Evolutionary conservation across 2,113 vertebrate species (phyloP), one percentile per base, ranked within the genome.

Genomic region (Stigmatopora nigra): DNA sequence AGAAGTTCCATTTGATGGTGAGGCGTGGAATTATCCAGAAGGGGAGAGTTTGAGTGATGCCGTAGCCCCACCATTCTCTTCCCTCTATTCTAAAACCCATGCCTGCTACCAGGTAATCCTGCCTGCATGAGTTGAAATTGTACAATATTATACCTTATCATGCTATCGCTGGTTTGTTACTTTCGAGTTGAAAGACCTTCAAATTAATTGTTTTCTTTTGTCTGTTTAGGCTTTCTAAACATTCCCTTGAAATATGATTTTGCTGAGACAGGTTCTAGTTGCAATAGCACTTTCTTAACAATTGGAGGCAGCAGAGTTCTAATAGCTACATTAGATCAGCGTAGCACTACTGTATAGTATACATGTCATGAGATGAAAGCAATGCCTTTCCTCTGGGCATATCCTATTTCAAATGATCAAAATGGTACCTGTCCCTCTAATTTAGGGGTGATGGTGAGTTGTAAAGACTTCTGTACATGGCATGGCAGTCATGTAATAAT

Each of bases 81-180:
- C 84, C 59, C 81, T 86, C 73, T 88, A 86, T 80, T 78, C 84
- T 3, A 81, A 84, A 75, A 81, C 82, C 76, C 80, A 79, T 69
- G 19, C 79, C 77, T 78, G 82, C 77, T 81, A 83, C 70, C 85
- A 88, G 87, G 87, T 88, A 88, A 86, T 44, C 56, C 22, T 45
- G 59, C 68, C 51, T 63, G 67, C 78, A 83, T 78, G 83, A 47
- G 1, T 48, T 46, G 3, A 45, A 13, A 48, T 22, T 35, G 15
- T 44, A 25, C 9, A 12, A 47, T 65, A 44, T 7, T 15, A 4
- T 41, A 41, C 9, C 38, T 7, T 41, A 8, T 10, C 9, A 7
- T 41, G 22, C 60, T 2, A 1, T 66, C 66, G 64, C 38, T 11
- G 5, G 11, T 5, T 17, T 65, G 15, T 8, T 9, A 14, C 9